Evolutionary conservation across 2,888 invertebrate species (phyloP), one percentile per base, ranked within the genome.

Genomic region (Ernsta delagoae): DNA sequence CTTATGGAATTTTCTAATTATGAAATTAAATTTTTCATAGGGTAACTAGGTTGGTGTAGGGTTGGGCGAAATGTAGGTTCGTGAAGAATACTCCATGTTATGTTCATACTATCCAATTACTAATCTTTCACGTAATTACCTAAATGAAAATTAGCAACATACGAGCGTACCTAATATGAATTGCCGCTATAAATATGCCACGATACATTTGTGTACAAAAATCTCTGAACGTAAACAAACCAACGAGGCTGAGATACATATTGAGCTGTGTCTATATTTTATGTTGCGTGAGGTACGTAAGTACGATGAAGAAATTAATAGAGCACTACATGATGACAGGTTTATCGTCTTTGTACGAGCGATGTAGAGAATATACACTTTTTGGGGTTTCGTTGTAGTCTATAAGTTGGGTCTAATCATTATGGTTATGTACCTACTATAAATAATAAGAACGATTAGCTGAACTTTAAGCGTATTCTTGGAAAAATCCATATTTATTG

Each of bases 281-380:
- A 63, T 43, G 63, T 63, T 63, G 63, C 63, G 54, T 63, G 63
- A 63, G 41, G 53, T n/a, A 41, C 54, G 63, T 31, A 54, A 31
- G n/a, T 54, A 31, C 53, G 54, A 63, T 54, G 54, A 63, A 63
- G 63, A 63, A 63, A 63, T 63, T 63, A 63, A 63, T 54, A 62
- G 53, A 53, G 53, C 53, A 39, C 36, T 50, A 16, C 53, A 24
- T 62, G 62, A 62, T 62, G 62, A 62, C 53, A 53, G 53, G 62
- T 62, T 62, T 62, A 53, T 53, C 48, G 53, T 53, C 39, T 39
- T 7, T 6, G 39, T 39, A 39, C 39, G 0, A 39, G 39, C 39
- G 62, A 62, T 39, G 62, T 53, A 16, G 53, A 9, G 53, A 62
- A 53, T 62, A 53, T 9, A 16, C 16, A 7, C 5, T 62, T 53